Evolutionary conservation across 1,140 invertebrate species (phyloP).

Genomic region (Brachionus rotundiformis): DNA sequence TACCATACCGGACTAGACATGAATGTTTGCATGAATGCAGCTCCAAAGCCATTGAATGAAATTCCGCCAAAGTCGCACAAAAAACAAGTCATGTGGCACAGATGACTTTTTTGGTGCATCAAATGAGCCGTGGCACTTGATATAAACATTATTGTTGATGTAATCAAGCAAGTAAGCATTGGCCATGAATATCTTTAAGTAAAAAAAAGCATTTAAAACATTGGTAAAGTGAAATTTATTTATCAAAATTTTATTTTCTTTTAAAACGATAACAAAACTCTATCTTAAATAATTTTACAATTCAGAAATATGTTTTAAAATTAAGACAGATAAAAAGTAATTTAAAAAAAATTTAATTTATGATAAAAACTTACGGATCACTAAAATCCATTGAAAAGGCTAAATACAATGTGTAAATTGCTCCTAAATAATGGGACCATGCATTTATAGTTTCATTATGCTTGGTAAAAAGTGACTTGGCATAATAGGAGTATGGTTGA

Average conservation of each 20-base stretch:
- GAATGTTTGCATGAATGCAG: constrained; percentile 54
- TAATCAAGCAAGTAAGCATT: constrained; percentile 55
- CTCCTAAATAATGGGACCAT: constrained; percentile 60
- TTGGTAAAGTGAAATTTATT: too few relatives aligned
- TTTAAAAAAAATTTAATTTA: neutral
- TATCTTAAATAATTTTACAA: too few relatives aligned
- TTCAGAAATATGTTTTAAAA: too few relatives aligned
- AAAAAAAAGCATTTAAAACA: too few relatives aligned
- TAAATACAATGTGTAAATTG: constrained; percentile 54
- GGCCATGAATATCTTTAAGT: constrained; percentile 53
- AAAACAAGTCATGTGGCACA: constrained; percentile 57
- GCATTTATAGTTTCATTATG: constrained; percentile 63
- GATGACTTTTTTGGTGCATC: constrained; percentile 57
- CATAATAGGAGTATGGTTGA: constrained; percentile 59
- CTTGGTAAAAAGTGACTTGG: constrained; percentile 59
- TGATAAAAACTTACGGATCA: constrained; percentile 30
- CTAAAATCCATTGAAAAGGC: constrained; percentile 52
- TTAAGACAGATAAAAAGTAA: too few relatives aligned
- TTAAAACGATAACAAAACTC: too few relatives aligned
- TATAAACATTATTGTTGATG: constrained; percentile 54
- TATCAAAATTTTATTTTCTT: too few relatives aligned
- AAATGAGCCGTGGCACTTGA: constrained; percentile 57
- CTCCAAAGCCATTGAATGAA: constrained; percentile 56
- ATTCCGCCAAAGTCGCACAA: constrained; percentile 60
- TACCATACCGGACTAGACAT: constrained; percentile 35